phyloP scores from a whole-genome alignment of 2,113 vertebrate genomes.

The Sorex fumeus region DNA sequence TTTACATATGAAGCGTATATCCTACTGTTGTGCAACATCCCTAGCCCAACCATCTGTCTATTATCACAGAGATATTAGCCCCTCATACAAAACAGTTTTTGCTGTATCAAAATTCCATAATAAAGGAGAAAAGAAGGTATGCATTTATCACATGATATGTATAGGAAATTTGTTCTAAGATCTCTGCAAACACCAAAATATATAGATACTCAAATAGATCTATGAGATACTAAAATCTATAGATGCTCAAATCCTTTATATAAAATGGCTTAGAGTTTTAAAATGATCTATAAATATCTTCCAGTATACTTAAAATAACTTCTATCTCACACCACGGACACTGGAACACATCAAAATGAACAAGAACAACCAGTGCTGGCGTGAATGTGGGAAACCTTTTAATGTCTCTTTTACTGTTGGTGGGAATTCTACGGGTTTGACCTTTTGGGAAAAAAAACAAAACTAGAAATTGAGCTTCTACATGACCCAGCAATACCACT shows the following conservation, averaged over 20 bases:
- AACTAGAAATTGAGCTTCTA: too few species aligned
- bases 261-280: background rate
- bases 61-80: background rate
- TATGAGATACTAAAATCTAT: background rate
- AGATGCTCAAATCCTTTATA: background rate
- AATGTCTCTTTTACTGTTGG: too few species aligned
- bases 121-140: background rate
- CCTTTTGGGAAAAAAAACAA: too few species aligned
- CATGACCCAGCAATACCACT: too few species aligned
- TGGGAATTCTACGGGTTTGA: too few species aligned
- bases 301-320: too few species aligned
- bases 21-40: too few species aligned
- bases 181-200: background rate
- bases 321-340: too few species aligned
- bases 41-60: background rate
- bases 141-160: background rate
- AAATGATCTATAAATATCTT: background rate
- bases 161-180: background rate
- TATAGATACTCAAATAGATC: background rate
- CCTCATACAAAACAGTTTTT: background rate
- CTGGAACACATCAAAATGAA: too few species aligned
- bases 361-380: too few species aligned
- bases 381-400: too few species aligned
- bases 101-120: background rate
- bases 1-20: too few species aligned